Conservation (phyloP, 2,797 vertebrate species). For the Cryptoblepharus egeriae region DNA sequence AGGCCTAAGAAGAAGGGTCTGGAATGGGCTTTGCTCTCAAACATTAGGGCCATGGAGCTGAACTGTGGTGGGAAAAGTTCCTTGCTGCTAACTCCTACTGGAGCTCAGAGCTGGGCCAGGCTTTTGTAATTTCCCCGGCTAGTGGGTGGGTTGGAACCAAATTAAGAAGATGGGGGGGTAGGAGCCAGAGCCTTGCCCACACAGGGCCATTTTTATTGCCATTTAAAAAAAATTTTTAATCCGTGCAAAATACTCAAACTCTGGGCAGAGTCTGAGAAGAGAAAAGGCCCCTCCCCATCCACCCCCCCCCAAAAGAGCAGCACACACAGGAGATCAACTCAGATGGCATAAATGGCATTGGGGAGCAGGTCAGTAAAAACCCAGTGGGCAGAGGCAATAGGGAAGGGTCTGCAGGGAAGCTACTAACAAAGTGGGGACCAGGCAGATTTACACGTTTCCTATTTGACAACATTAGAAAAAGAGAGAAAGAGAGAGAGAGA, state of each 20-base stretch:
- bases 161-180: constrained; percentile 32
- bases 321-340: constrained; percentile 28
- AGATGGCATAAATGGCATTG: constrained; percentile 52
- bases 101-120: background rate
- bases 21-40: constrained; percentile 21
- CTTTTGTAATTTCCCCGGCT: constrained; percentile 5
- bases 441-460: constrained; percentile 77
- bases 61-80: background rate
- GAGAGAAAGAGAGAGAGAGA: constrained; percentile 48
- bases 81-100: constrained; percentile 8
- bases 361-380: constrained; percentile 52
- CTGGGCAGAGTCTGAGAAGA: constrained; percentile 61
- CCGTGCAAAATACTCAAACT: constrained; percentile 78
- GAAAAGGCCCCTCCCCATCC: constrained; percentile 57
- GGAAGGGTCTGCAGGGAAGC: constrained; percentile 53
- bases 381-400: constrained; percentile 47
- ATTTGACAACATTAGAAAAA: constrained; percentile 75
- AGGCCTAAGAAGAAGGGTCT: constrained; percentile 45
- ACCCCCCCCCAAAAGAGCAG: constrained; percentile 38
- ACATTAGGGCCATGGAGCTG: constrained; percentile 2
- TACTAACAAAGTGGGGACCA: constrained; percentile 69
- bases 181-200: constrained; percentile 69
- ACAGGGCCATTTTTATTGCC: constrained; percentile 77
- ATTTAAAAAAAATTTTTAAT: constrained; percentile 77
- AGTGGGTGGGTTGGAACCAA: background rate